Conservation (phyloP, 1,140 invertebrate species). For the Sweltsa coloradensis region DNA sequence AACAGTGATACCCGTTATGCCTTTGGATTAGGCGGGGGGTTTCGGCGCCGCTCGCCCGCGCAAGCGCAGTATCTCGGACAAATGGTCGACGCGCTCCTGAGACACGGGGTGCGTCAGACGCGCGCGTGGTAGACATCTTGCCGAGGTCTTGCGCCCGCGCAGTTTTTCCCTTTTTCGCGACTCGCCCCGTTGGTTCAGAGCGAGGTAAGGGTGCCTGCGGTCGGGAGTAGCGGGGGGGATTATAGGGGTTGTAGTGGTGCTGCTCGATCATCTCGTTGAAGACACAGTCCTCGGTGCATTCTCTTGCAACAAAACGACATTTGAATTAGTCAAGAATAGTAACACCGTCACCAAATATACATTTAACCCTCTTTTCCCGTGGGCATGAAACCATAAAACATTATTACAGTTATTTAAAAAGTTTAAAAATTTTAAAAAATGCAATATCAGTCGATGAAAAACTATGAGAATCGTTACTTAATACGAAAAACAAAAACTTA, state of each 20-base stretch:
- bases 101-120: conserved; percentile 49
- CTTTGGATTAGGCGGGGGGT: not conserved
- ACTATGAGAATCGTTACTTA: too few species aligned
- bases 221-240: conserved; percentile 56
- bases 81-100: conserved; percentile 37
- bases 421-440: too few species aligned
- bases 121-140: conserved; percentile 52
- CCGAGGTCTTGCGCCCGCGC: conserved; percentile 48
- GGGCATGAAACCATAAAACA: too few species aligned
- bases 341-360: too few species aligned
- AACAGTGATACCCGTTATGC: conserved; percentile 9
- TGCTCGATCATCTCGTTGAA: conserved; percentile 75
- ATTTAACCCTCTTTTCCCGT: too few species aligned
- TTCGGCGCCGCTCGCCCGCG: too few species aligned
- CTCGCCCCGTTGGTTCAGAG: conserved; percentile 54
- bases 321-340: too few species aligned
- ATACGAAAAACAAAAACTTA: too few species aligned
- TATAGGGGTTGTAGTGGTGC: conserved; percentile 77
- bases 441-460: too few species aligned
- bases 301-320: conserved; percentile 64
- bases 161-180: conserved; percentile 55
- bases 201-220: conserved; percentile 59
- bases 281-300: conserved; percentile 68
- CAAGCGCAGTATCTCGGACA: conserved; percentile 12
- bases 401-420: too few species aligned